Percentiles rank a stretch among this genome's conserved stretches.
Evolutionary conservation across 2,113 vertebrate genomes (phyloP).

Genomic region (Bubo blakistoni): DNA sequence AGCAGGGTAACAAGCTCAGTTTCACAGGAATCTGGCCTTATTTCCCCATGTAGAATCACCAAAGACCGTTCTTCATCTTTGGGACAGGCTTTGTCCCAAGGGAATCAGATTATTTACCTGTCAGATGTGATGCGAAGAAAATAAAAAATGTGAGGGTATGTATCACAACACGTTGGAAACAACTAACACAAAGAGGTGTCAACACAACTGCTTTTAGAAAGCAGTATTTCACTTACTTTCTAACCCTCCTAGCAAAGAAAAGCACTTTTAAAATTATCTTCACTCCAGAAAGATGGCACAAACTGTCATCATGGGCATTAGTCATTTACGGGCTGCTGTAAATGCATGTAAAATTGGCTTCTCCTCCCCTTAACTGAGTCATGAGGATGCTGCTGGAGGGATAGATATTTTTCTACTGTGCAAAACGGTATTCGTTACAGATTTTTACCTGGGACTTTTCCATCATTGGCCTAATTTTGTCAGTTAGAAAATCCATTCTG

Average conservation of each 20-base stretch:
- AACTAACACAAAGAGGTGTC: background rate
- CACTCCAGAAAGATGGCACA: background rate
- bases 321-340: slow-evolving; percentile 3
- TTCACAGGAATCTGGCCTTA: background rate
- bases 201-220: background rate
- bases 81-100: background rate
- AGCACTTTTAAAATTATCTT: background rate
- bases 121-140: background rate
- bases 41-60: background rate
- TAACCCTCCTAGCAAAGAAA: background rate
- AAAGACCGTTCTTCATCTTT: background rate
- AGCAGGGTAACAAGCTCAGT: rapidly evolving
- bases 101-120: background rate
- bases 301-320: background rate
- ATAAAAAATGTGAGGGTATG: background rate
- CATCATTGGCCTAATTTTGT: background rate
- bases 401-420: background rate
- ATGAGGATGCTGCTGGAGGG: background rate
- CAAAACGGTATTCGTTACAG: background rate
- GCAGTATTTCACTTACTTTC: background rate
- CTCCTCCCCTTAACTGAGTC: background rate
- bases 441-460: slow-evolving; percentile 30
- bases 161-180: background rate
- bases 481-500: background rate
- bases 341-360: background rate